Percentiles rank a stretch among this genome's conserved stretches.
These are phyloP conservation scores for Apis cerana DNA, from an alignment of 1,140 invertebrate species.

Conservation along the genomic window DNA sequence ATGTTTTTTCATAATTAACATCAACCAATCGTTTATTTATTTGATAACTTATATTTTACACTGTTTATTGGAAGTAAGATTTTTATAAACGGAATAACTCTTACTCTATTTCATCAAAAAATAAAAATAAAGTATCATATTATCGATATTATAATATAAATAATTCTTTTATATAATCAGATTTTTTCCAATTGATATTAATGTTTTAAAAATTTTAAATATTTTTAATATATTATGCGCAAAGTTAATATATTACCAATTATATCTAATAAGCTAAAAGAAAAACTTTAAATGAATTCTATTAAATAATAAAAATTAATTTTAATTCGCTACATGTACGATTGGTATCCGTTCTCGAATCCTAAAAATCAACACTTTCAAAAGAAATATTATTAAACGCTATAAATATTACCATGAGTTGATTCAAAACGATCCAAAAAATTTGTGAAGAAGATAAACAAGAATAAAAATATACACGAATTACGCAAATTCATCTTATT, in stretches of 20 bases:
- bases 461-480: background rate
- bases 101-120: too few relatives aligned
- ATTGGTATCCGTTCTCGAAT: background rate
- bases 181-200: background rate
- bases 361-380: background rate
- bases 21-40: background rate
- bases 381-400: background rate
- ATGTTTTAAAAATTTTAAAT: background rate
- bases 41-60: background rate
- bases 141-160: background rate
- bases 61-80: background rate
- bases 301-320: background rate
- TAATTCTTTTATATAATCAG: background rate
- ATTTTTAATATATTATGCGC: background rate
- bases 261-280: too few relatives aligned
- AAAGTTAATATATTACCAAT: too few relatives aligned
- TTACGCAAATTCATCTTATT: background rate
- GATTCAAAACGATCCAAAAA: background rate
- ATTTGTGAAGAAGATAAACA: background rate
- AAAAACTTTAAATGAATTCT: too few relatives aligned
- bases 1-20: background rate
- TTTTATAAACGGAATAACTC: background rate
- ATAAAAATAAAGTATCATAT: background rate
- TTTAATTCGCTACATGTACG: background rate
- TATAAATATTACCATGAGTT: background rate